phyloP scores from a whole-genome alignment of 92 coral and sea anemone species.

The Zoanthus sansibaricus region DNA sequence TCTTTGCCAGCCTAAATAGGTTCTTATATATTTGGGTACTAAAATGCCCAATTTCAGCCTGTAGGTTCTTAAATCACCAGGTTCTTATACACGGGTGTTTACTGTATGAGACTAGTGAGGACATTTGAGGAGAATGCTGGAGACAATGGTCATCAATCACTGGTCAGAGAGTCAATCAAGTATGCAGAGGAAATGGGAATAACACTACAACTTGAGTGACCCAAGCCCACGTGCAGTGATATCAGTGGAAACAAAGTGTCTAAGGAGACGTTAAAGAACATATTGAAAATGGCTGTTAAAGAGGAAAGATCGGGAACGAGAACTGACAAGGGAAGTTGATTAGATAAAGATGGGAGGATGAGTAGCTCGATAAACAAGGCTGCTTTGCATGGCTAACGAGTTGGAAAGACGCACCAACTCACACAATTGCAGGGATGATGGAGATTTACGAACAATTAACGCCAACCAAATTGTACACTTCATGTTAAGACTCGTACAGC shows the following conservation, averaged over 20 bases:
- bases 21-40: too few relatives aligned
- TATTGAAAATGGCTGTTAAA: not conserved
- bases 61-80: too few relatives aligned
- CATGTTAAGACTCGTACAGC: not conserved
- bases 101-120: too few relatives aligned
- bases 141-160: not conserved
- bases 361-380: too few relatives aligned
- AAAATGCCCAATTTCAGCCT: too few relatives aligned
- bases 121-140: not conserved
- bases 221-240: not conserved
- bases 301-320: not conserved
- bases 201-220: constrained; percentile 6
- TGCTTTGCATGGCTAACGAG: not conserved
- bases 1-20: too few relatives aligned
- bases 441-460: constrained; percentile 11
- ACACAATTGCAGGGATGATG: not conserved
- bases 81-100: too few relatives aligned
- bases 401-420: constrained; percentile 2
- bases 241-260: constrained; percentile 3
- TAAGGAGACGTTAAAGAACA: not conserved
- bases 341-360: too few relatives aligned
- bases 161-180: constrained; percentile 1
- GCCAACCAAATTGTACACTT: not conserved
- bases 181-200: constrained; percentile 2
- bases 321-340: too few relatives aligned